A percentile compares a stretch with the other conserved stretches of the same genome.
phyloP scores from a whole-genome alignment of 2,797 vertebrate genomes.

The Salmo trutta region DNA sequence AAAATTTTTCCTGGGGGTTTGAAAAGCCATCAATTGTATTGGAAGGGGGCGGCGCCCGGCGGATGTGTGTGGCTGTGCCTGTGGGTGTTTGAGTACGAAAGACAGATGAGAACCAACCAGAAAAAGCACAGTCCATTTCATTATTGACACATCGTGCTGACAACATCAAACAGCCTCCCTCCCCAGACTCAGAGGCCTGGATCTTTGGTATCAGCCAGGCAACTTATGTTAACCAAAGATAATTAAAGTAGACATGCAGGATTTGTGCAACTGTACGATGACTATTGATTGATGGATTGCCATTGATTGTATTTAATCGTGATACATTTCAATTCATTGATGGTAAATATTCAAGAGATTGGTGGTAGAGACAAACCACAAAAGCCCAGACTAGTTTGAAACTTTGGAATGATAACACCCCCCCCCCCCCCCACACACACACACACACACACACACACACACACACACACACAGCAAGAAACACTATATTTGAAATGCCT shows the following conservation, averaged over 20 bases:
- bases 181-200: neutral
- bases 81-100: neutral
- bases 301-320: neutral
- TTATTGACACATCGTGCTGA: neutral
- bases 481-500: too few relatives aligned
- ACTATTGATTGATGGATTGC: neutral
- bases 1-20: neutral
- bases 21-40: neutral
- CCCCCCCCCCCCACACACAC: too few relatives aligned
- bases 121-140: neutral
- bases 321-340: too few relatives aligned
- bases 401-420: neutral
- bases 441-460: too few relatives aligned
- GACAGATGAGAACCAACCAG: neutral
- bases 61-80: neutral
- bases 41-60: neutral
- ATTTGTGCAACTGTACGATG: neutral
- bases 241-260: neutral
- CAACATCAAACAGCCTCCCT: neutral
- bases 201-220: neutral
- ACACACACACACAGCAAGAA: too few relatives aligned
- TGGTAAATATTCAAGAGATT: neutral
- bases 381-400: neutral
- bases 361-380: neutral
- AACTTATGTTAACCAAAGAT: neutral